Evolutionary conservation across 37 sponge, comb jelly and placozoan genomes (phyloP).

Genomic region (Beroe forskalii): DNA sequence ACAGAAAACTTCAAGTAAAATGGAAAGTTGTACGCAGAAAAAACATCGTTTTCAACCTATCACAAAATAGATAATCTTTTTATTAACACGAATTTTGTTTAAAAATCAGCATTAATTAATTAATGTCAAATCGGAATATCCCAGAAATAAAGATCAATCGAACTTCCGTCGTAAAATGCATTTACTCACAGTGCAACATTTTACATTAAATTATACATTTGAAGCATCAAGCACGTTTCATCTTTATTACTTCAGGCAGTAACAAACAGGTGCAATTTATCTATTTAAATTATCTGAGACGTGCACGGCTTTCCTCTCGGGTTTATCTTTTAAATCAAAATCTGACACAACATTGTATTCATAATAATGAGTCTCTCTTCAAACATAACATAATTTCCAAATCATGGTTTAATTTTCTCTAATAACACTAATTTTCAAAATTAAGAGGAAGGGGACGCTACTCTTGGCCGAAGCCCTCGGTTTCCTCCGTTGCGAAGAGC

Average conservation of each 20-base stretch:
- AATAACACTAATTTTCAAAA: too few relatives aligned
- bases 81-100: conserved; percentile 35
- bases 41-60: neutral
- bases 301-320: neutral
- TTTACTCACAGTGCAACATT: neutral
- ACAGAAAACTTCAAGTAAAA: neutral
- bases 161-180: too few relatives aligned
- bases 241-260: too few relatives aligned
- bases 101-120: conserved; percentile 59
- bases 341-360: neutral
- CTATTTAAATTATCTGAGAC: neutral
- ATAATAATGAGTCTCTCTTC: neutral
- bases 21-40: too few relatives aligned
- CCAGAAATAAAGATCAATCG: neutral
- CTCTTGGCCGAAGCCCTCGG: conserved; percentile 73
- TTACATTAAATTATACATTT: too few relatives aligned
- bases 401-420: conserved; percentile 8
- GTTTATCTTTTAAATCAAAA: conserved; percentile 23
- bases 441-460: too few relatives aligned
- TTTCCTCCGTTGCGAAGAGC: conserved; percentile 75
- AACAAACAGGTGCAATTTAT: too few relatives aligned
- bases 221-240: too few relatives aligned
- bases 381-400: neutral
- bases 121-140: conserved; percentile 4
- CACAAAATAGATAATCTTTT: neutral